Conservation (phyloP, 2,888 invertebrate species). For the Odontocerum albicorne region DNA sequence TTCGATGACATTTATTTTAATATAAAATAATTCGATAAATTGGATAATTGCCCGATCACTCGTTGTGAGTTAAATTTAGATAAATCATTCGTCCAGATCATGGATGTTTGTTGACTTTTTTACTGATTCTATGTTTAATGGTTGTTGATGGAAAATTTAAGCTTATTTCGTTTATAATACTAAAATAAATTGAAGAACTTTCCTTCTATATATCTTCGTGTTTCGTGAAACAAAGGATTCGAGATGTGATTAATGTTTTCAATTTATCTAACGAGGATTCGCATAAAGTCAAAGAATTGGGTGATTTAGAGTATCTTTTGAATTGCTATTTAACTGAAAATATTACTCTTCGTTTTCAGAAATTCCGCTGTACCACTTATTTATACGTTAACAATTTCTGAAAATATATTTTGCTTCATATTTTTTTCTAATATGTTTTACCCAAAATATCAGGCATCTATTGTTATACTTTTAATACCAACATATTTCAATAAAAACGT, state of each 20-base stretch:
- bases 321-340: too few species aligned
- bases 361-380: too few species aligned
- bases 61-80: slow-evolving; percentile 22
- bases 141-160: not conserved
- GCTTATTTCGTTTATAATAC: not conserved
- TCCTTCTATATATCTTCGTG: not conserved
- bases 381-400: too few species aligned
- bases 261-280: too few species aligned
- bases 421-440: too few species aligned
- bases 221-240: not conserved
- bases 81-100: slow-evolving; percentile 33
- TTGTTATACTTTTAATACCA: too few species aligned
- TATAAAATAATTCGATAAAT: slow-evolving; percentile 36
- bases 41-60: slow-evolving; percentile 36
- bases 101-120: not conserved
- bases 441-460: too few species aligned
- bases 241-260: not conserved
- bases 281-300: too few species aligned
- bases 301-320: too few species aligned
- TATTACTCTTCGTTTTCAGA: too few species aligned
- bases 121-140: not conserved
- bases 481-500: too few species aligned
- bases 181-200: not conserved
- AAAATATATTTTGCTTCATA: too few species aligned
- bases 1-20: slow-evolving; percentile 36